Base-by-base conservation (phyloP, 1,140 invertebrate species). In the Anoplolepis gracilipes region DNA sequence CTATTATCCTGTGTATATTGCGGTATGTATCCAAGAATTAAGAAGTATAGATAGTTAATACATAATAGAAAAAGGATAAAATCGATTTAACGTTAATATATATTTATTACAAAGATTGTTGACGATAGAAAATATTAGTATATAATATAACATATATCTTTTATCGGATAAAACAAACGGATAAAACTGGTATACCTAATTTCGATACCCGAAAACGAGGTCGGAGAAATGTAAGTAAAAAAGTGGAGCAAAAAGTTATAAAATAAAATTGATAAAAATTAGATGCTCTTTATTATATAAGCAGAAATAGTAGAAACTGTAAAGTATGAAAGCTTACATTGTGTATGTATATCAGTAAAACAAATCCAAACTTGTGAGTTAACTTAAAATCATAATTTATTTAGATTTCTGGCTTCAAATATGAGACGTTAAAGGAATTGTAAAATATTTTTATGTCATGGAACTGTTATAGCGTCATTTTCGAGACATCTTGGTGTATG, bases 151-250 rank as follows among this genome's bases (percentile, higher is more conserved):
- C n/a, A n/a, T n/a, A n/a, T n/a, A 85, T 81, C 69, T 79, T 70
- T 76, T 69, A 46, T 39, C 55, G 55, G 42, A n/a, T n/a, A n/a
- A n/a, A n/a, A 72, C 78, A 46, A 76, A 55, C 57, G 49, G 49
- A 87, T 72, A 73, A 42, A 42, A 77, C 53, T 53, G 53, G 73
- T 88, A 86, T 86, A 88, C n/a, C n/a, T n/a, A n/a, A n/a, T n/a
- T 86, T 53, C n/a, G 59, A 77, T 77, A 25, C n/a, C n/a, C 25
- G 39, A 76, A 55, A 39, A 46, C 53, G 22, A 22, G 39, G 70
- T 19, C 67, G 16, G 69, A 69, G 4, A 49, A 22, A 22, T 36
- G 1, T 16, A 4, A 42, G 59, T 57, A 53, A 55, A 33, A 42
- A 5, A n/a, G n/a, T 11, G 8, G 2, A 61, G 28, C 53, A 7